Evolutionary conservation across 2,888 invertebrate genomes (phyloP), one percentile per base, ranked within the genome.

Genomic region (Archips crataeganus): DNA sequence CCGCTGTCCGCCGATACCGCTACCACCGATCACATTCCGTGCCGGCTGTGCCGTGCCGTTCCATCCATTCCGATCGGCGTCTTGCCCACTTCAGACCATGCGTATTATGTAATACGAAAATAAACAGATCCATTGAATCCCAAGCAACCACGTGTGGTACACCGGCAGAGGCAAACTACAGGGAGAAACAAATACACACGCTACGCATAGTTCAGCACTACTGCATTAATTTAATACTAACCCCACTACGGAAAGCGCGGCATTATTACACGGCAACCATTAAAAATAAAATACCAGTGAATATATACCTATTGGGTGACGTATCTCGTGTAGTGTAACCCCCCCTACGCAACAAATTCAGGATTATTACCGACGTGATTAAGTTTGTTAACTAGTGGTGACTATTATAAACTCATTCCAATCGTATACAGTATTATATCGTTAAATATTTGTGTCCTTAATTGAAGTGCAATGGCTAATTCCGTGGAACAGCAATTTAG

Each of bases 401-500:
- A 70, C 51, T 54, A 42, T 47, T 51, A 34, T 6, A n/a, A 60
- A 59, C 63, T 75, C 60, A 49, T 75, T 73, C 71, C 13, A 63
- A 63, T 74, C 76, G 76, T 76, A 74, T 76, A 74, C 76, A 73
- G 75, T 79, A 68, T 75, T 77, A 72, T 77, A 72, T 76, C 73
- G 75, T 77, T 75, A 75, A 71, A 49, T 75, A 66, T 60, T 57
- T 54, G 66, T 72, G 54, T 60, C 36, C 49, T 36, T 64, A 68
- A 63, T 54, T 15, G 66, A 76, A 83, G 86, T 88, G 87, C 85
- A 86, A 93, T 93, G 91, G 88, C 91, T 77, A 93, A 90, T 82
- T 93, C 91, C 77, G 91, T 95, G 95, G 96, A 96, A 80, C 93
- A 96, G 88, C 96, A 96, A 87, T 97, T 96, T 92, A 96, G 96